Base-by-base conservation (phyloP, 2,888 invertebrate species). In the Lepidocyrtoides sp. region DNA sequence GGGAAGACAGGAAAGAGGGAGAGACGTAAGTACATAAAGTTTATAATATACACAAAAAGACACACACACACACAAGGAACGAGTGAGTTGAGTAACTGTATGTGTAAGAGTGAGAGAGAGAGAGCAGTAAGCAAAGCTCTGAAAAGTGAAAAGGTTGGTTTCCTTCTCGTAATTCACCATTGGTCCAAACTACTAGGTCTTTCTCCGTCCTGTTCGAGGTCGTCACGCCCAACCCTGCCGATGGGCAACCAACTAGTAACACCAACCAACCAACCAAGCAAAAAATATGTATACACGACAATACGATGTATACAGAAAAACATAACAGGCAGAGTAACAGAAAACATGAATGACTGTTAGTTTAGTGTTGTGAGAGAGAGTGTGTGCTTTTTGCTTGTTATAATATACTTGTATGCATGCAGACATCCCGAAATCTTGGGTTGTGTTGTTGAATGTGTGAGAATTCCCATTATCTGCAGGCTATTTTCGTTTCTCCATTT, bases 171-270 rank as follows among this genome's bases (percentile, higher is more conserved):
- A 57, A 87, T 89, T 82, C 87, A 88, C 79, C 66, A 88, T 88
- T 88, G 88, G 88, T 89, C 88, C 88, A 89, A 92, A 91, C 93
- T 91, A 91, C 92, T 92, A 92, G 92, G 90, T 92, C 93, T 91
- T 90, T 94, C 92, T 91, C 92, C 93, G 88, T 92, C 92, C 91
- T 89, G 90, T 82, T 89, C 69, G 88, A 89, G 88, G 88, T 89
- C 91, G 91, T 93, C 91, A 93, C 90, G 91, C 93, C 93, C 93
- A 90, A 91, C 92, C 87, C 91, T 85, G 89, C 77, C 89, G 91
- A 90, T 90, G 83, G 87, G 89, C 92, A 91, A 91, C 93, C 93
- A 93, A 93, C 92, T 92, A 93, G 29, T 60, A 75, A 36, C 77
- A 66, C 63, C 54, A 82, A 77, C 85, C 81, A 89, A 60, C 54